Conservation (phyloP, 2,888 invertebrate species). For the Rapana venosa region DNA sequence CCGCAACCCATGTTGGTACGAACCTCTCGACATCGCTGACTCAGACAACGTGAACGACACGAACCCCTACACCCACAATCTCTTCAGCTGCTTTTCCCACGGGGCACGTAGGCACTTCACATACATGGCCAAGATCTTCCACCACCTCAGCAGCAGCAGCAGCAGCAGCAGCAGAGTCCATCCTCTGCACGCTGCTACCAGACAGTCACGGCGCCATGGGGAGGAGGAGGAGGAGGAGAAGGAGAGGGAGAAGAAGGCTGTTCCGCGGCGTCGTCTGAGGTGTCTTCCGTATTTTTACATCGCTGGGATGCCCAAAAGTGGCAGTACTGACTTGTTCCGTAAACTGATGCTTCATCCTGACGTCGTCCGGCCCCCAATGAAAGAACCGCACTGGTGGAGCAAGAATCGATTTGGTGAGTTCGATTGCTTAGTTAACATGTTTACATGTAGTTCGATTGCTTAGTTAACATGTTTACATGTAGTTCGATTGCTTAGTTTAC, state of each 20-base stretch:
- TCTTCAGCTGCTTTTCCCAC: slow-evolving; percentile 55
- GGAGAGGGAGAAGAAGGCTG: slow-evolving; percentile 9
- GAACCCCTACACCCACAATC: slow-evolving; percentile 62
- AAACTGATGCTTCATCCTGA: slow-evolving; percentile 66
- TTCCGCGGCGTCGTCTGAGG: slow-evolving; percentile 71
- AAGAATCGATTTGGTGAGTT: slow-evolving; percentile 62
- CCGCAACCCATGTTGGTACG: slow-evolving; percentile 72
- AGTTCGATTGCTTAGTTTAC: no score
- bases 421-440: neutral
- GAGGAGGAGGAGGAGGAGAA: slow-evolving; percentile 29
- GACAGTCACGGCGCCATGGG: neutral
- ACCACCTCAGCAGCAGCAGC: neutral
- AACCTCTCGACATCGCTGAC: slow-evolving; percentile 38
- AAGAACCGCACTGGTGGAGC: slow-evolving; percentile 72
- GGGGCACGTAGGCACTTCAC: slow-evolving; percentile 47
- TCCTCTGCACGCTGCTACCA: neutral
- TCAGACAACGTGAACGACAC: neutral
- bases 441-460: no score
- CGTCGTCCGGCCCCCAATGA: slow-evolving; percentile 63
- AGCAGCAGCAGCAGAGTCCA: no score
- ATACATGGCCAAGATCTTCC: neutral
- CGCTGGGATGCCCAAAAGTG: slow-evolving; percentile 71
- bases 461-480: no score
- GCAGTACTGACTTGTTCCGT: slow-evolving; percentile 68
- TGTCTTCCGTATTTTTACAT: slow-evolving; percentile 91